Conservation (phyloP, 2,888 invertebrate species). For the Nomada flava region DNA sequence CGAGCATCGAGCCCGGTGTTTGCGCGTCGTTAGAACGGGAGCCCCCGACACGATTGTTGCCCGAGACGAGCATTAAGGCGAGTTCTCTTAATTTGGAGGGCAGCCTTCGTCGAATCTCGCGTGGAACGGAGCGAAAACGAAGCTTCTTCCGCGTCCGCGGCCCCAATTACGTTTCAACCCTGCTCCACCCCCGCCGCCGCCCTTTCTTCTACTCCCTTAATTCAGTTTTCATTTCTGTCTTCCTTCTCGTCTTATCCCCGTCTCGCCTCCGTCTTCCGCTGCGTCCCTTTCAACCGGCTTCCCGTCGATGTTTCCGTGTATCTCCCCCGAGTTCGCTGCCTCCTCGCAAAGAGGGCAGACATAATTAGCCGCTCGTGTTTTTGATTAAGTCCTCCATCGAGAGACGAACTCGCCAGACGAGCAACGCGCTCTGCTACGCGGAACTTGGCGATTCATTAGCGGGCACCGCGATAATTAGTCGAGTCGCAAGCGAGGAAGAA, state of each 20-base stretch:
- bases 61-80: conserved; percentile 50
- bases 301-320: conserved; percentile 36
- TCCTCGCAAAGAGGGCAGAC: conserved; percentile 59
- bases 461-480: conserved; percentile 46
- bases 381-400: conserved; percentile 66
- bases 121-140: conserved; percentile 66
- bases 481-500: neutral
- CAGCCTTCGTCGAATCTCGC: conserved; percentile 23
- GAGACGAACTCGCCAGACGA: conserved; percentile 19
- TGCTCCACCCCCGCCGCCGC: neutral
- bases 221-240: conserved; percentile 1
- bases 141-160: conserved; percentile 62
- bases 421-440: neutral
- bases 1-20: conserved; percentile 22
- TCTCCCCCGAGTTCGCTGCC: conserved; percentile 47
- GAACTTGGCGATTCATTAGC: conserved; percentile 53
- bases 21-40: conserved; percentile 52
- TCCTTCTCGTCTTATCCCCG: neutral
- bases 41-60: conserved; percentile 35
- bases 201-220: conserved; percentile 1
- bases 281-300: neutral
- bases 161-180: conserved; percentile 61
- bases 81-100: conserved; percentile 52
- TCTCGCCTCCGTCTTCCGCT: neutral
- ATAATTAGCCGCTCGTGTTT: conserved; percentile 70